These are phyloP conservation scores for Melanostoma scalare DNA, from an alignment of 2,888 invertebrate genomes.

Conservation along the genomic window DNA sequence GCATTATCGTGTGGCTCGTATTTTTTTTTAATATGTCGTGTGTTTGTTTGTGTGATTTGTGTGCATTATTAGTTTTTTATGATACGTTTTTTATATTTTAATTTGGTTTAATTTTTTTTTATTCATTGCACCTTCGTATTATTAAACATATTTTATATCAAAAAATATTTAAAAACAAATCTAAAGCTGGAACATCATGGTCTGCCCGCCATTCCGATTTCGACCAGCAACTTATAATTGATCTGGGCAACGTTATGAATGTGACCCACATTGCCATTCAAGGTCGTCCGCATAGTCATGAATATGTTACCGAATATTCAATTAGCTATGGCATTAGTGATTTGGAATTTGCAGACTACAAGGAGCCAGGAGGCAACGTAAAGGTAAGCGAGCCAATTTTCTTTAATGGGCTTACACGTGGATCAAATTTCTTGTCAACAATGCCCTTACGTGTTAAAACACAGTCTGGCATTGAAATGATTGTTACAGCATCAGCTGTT, in stretches of 20 bases:
- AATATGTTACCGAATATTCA: constrained; percentile 96
- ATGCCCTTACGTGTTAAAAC: constrained; percentile 20
- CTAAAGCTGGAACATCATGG: constrained; percentile 94
- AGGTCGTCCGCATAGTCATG: constrained; percentile 93
- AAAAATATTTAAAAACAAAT: constrained; percentile 43
- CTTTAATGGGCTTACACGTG: constrained; percentile 13
- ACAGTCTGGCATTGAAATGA: constrained; percentile 42
- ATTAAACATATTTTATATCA: constrained; percentile 37
- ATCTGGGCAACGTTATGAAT: constrained; percentile 93
- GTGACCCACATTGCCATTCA: constrained; percentile 94
- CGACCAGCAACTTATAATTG: constrained; percentile 94
- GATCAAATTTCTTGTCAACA: constrained; percentile 15
- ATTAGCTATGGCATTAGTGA: constrained; percentile 96
- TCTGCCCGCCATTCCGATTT: constrained; percentile 95
- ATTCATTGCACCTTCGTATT: constrained; percentile 60
- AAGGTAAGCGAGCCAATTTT: constrained; percentile 87
- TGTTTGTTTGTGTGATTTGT: constrained; percentile 13
- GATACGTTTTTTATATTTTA: constrained; percentile 65
- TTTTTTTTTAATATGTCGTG: not conserved
- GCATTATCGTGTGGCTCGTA: constrained; percentile 29
- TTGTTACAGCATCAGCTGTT: constrained; percentile 59
- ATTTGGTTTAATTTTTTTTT: constrained; percentile 74
- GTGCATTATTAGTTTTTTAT: constrained; percentile 59
- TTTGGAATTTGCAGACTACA: constrained; percentile 93
- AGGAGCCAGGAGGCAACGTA: constrained; percentile 93